These are phyloP conservation scores for Lasiurus borealis DNA, from an alignment of 2,113 vertebrate species.

Conservation along the genomic window DNA sequence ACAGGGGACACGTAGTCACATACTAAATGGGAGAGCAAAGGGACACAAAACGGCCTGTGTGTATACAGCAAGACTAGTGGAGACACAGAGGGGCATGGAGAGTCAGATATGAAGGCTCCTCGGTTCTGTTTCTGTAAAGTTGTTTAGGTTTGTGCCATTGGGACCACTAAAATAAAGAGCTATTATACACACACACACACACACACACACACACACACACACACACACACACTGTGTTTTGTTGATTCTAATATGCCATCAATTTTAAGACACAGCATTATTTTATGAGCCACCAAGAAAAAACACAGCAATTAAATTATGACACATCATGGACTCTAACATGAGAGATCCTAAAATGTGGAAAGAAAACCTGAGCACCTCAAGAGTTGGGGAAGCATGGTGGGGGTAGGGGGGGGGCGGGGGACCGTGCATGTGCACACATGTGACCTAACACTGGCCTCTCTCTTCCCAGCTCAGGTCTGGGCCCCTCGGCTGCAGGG, in stretches of 20 bases:
- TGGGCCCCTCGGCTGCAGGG: neutral
- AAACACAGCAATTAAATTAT: constrained; percentile 5
- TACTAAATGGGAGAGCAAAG: neutral
- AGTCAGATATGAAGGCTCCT: neutral
- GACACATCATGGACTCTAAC: neutral
- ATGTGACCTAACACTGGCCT: fast-evolving
- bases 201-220: too few species aligned
- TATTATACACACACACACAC: too few species aligned
- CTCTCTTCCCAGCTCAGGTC: neutral
- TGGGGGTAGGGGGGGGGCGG: neutral
- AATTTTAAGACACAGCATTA: neutral
- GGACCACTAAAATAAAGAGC: neutral
- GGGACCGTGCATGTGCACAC: too few species aligned
- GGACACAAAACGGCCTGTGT: neutral
- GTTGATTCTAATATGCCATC: neutral
- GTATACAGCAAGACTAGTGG: neutral
- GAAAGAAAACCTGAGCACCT: neutral
- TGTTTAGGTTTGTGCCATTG: neutral
- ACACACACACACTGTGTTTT: too few species aligned
- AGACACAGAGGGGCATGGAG: neutral
- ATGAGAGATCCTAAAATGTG: neutral
- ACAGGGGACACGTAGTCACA: neutral
- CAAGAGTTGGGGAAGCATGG: neutral
- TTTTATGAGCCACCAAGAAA: constrained; percentile 28
- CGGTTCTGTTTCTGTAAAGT: neutral